phyloP scores from a whole-genome alignment of 1,140 invertebrate genomes.

The Tetramorium parvispinum region DNA sequence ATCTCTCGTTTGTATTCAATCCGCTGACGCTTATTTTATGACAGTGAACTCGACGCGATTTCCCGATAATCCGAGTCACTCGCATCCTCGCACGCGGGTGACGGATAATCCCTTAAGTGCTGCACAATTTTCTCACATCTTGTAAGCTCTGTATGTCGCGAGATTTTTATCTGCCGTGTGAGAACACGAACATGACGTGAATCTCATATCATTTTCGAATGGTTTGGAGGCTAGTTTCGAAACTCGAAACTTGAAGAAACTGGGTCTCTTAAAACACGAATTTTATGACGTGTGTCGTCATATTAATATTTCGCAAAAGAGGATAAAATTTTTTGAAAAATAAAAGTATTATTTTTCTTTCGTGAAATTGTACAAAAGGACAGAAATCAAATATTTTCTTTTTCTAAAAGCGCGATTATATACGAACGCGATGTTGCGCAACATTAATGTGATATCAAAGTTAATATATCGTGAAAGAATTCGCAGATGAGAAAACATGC shows the following conservation, averaged over 20 bases:
- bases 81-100: conserved; percentile 5
- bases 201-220: background rate
- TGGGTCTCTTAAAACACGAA: background rate
- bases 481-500: conserved; percentile 35
- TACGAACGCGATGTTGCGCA: background rate
- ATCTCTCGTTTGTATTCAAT: conserved; percentile 61
- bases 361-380: background rate
- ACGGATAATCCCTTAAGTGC: conserved; percentile 52
- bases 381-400: background rate
- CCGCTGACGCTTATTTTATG: conserved; percentile 48
- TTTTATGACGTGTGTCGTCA: background rate
- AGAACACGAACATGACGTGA: background rate
- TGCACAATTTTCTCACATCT: conserved; percentile 40
- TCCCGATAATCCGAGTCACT: conserved; percentile 56
- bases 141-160: conserved; percentile 10
- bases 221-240: background rate
- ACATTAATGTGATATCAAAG: background rate
- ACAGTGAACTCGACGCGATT: conserved; percentile 47
- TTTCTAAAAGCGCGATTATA: background rate
- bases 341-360: background rate
- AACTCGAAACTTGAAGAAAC: background rate
- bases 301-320: background rate
- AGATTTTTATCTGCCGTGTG: conserved; percentile 23
- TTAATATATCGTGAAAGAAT: conserved; percentile 28
- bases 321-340: background rate